Base-by-base conservation (phyloP, 1,140 invertebrate species). In the Zaprionus camerounensis region DNA sequence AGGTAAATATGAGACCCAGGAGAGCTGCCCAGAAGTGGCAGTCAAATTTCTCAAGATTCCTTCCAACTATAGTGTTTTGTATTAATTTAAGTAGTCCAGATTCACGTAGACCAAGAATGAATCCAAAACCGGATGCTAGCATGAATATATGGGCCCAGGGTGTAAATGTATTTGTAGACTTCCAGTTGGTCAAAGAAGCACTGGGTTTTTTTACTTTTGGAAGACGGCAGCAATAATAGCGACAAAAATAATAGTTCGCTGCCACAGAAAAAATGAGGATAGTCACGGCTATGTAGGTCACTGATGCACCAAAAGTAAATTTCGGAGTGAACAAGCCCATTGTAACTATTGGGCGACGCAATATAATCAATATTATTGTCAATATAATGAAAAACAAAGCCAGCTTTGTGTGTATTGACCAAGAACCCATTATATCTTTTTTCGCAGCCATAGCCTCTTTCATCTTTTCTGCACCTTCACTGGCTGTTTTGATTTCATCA, bases 121-220 rank as follows among this genome's bases (percentile, higher is more conserved):
- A 26, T 6, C 46, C 62, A 31, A 57, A 64, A 28, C 44, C 66
- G n/a, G 74, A 55, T n/a, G 26, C 64, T 56, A 88, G 38, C 80
- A 90, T 90, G 5, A 90, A 81, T 2, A 88, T 36, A 5, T 90
- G 64, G 0, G n/a, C 81, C 84, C 84, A 88, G 0, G 85, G 75
- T 3, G 64, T 67, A 7, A 77, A 76, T 0, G 1, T 7, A 15
- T 71, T 80, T 1, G 57, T 57, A 1, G 24, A 2, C 66, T 80
- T 88, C 81, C 81, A 88, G n/a, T 15, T 20, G 3, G 84, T 17
- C 1, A 85, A 13, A 2, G 85, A 81, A 3, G 81, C 71, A 2
- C 31, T 1, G 31, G 31, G 0, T 34, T 34, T 6, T 5, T 38
- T 61, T 2, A 56, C 76, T 9, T 24, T 20, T 0, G 84, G 78